phyloP scores from a whole-genome alignment of 2,888 invertebrate species.

The Watsonalla binaria region DNA sequence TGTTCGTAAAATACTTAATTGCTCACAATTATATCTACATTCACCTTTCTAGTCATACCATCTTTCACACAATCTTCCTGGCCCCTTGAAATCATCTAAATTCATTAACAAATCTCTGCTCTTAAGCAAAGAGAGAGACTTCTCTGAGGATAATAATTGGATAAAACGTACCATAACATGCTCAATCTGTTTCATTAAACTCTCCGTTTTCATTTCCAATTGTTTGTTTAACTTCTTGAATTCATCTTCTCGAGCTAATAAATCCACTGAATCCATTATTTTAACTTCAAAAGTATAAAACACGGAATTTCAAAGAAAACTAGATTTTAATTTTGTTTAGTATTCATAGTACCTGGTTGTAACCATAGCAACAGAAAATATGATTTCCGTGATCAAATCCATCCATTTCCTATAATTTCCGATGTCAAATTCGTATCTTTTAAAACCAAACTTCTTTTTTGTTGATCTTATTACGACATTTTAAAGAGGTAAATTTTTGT shows the following conservation, averaged over 20 bases:
- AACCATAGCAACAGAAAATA: too few relatives aligned
- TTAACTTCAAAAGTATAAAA: neutral
- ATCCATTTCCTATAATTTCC: too few relatives aligned
- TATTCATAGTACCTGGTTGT: too few relatives aligned
- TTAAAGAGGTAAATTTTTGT: neutral
- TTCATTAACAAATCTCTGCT: neutral
- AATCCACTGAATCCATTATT: slow-evolving; percentile 59
- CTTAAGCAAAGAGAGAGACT: too few relatives aligned
- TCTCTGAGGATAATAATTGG: neutral
- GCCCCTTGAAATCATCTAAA: too few relatives aligned
- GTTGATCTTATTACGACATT: neutral
- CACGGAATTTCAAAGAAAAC: too few relatives aligned
- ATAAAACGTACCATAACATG: slow-evolving; percentile 51
- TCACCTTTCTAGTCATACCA: too few relatives aligned
- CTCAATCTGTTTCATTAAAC: slow-evolving; percentile 67
- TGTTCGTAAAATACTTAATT: too few relatives aligned
- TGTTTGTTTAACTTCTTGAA: slow-evolving; percentile 68
- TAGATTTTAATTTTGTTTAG: too few relatives aligned
- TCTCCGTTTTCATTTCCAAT: slow-evolving; percentile 66
- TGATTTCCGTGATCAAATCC: too few relatives aligned
- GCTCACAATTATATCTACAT: too few relatives aligned
- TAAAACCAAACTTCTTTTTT: neutral
- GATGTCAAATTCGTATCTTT: neutral
- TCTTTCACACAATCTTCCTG: too few relatives aligned
- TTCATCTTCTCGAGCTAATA: slow-evolving; percentile 67